Conservation (phyloP, 2,797 vertebrate species). For the Orestias chungarensis region DNA sequence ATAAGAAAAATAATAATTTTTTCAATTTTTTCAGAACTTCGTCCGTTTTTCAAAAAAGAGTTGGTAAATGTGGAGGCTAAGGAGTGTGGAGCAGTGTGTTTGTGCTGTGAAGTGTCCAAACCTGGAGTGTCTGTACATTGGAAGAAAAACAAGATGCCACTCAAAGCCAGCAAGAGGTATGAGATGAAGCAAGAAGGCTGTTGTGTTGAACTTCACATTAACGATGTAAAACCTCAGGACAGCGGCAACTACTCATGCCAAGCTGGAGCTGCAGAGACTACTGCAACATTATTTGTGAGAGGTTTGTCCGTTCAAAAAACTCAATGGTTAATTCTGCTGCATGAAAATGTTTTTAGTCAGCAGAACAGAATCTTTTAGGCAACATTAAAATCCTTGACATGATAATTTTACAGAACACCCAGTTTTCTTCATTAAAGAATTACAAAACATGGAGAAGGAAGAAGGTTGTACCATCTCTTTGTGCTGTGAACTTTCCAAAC, state of each 20-base stretch:
- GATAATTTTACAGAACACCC: conserved; percentile 12
- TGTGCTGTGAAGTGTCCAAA: conserved; percentile 82
- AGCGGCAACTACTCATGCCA: conserved; percentile 83
- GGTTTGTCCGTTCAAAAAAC: conserved; percentile 41
- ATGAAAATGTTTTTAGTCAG: background rate
- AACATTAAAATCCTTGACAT: background rate
- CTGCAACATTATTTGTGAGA: conserved; percentile 63
- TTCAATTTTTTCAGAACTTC: conserved; percentile 35
- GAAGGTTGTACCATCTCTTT: conserved; percentile 76
- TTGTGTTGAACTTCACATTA: conserved; percentile 79
- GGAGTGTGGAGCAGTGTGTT: conserved; percentile 62
- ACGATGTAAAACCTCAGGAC: conserved; percentile 80
- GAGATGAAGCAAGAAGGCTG: conserved; percentile 80
- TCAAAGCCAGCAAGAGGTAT: conserved; percentile 80
- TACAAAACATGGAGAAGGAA: conserved; percentile 76
- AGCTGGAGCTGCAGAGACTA: conserved; percentile 58
- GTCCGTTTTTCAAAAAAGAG: conserved; percentile 68
- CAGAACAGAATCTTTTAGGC: background rate
- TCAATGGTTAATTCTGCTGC: background rate
- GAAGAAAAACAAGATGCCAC: conserved; percentile 81
- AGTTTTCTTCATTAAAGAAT: conserved; percentile 48
- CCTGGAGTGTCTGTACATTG: conserved; percentile 74
- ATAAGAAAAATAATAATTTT: background rate
- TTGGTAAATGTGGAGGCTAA: conserved; percentile 62
- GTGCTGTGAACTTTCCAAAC: conserved; percentile 80